Conservation (phyloP, 2,888 invertebrate genomes). For the Tuta absoluta region DNA sequence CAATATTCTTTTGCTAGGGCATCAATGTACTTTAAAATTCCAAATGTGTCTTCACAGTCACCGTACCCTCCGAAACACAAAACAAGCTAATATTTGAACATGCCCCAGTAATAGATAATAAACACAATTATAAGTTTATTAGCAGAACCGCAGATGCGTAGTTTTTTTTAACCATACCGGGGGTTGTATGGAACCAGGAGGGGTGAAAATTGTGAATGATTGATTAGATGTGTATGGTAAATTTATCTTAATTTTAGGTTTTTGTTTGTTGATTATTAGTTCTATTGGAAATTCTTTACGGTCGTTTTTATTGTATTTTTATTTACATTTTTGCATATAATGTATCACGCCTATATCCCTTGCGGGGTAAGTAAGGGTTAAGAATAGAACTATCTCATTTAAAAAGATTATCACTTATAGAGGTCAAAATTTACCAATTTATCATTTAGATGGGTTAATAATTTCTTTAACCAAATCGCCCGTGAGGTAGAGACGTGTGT, state of each 20-base stretch:
- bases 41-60: background rate
- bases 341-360: no score
- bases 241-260: constrained; percentile 5
- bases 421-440: no score
- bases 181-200: background rate
- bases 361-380: no score
- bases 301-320: background rate
- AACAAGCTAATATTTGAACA: constrained; percentile 12
- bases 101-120: constrained; percentile 35
- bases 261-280: constrained; percentile 19
- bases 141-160: constrained; percentile 37
- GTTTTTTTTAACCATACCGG: constrained; percentile 13
- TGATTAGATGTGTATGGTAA: constrained; percentile 12
- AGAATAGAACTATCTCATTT: no score
- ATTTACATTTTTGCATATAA: no score
- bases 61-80: background rate
- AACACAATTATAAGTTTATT: constrained; percentile 44
- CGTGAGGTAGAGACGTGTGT: no score
- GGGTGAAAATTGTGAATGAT: constrained; percentile 15
- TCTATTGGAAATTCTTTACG: background rate
- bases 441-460: no score
- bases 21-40: constrained; percentile 1
- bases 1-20: no score
- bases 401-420: no score
- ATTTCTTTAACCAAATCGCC: no score